Percentiles rank a stretch among this genome's conserved stretches.
Evolutionary conservation across 2,113 vertebrate species (phyloP).

Genomic region (Ursus arctos): DNA sequence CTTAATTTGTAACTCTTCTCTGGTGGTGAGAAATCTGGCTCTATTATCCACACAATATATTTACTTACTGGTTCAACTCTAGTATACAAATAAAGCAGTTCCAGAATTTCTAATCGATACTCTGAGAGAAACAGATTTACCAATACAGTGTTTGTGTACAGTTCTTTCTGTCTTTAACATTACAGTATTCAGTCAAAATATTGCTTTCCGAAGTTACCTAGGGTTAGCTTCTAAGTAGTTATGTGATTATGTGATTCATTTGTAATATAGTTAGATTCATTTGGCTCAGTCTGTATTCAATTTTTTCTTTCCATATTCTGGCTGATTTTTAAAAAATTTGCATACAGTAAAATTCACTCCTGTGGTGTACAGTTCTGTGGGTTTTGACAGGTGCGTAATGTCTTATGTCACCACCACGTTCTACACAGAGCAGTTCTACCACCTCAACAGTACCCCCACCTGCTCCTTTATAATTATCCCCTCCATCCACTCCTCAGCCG

Average conservation of each 20-base stretch:
- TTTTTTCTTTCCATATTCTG: background rate
- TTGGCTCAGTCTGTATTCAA: background rate
- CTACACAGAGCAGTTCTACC: accelerated
- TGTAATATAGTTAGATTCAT: background rate
- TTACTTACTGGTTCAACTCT: background rate
- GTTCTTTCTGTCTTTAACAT: background rate
- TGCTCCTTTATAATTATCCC: background rate
- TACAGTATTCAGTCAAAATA: background rate
- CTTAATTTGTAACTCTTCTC: background rate
- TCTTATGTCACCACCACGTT: background rate
- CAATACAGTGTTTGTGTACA: background rate
- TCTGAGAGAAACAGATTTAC: background rate
- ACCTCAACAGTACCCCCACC: accelerated
- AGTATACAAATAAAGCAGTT: background rate
- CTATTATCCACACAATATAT: background rate
- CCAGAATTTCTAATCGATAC: background rate
- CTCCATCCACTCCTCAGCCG: accelerated
- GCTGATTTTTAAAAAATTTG: background rate
- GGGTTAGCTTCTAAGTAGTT: background rate
- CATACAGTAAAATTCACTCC: background rate
- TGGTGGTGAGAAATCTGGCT: background rate
- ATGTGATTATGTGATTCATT: background rate
- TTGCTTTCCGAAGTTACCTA: background rate
- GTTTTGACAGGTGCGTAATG: background rate
- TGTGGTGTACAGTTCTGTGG: accelerated